Conservation (phyloP, 2,888 invertebrate species). For the Nemotelus nigrinus region DNA sequence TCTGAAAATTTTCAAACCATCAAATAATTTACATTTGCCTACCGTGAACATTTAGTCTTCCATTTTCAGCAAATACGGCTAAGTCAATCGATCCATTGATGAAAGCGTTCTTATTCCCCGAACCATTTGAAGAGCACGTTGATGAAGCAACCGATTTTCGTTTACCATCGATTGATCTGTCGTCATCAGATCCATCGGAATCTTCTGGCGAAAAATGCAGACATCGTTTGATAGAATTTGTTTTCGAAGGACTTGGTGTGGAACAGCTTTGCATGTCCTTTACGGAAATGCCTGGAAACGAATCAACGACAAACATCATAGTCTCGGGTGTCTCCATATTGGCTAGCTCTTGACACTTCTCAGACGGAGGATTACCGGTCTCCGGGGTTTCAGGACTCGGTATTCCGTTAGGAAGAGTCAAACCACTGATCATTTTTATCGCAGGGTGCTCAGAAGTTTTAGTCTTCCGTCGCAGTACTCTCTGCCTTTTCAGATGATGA, state of each 20-base stretch:
- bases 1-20: conserved; percentile 1
- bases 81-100: conserved; percentile 72
- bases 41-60: conserved; percentile 76
- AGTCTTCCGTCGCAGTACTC: conserved; percentile 59
- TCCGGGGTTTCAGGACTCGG: conserved; percentile 60
- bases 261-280: conserved; percentile 66
- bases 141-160: conserved; percentile 68
- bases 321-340: conserved; percentile 55
- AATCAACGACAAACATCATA: conserved; percentile 62
- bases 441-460: conserved; percentile 30
- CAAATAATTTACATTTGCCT: conserved; percentile 62
- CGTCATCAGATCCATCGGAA: conserved; percentile 65
- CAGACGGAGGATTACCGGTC: conserved; percentile 46
- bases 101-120: conserved; percentile 53
- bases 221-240: conserved; percentile 69
- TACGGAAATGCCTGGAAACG: conserved; percentile 46
- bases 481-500: conserved; percentile 60
- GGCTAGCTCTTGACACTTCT: conserved; percentile 50
- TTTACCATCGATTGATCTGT: conserved; percentile 64
- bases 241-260: conserved; percentile 63
- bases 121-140: conserved; percentile 52
- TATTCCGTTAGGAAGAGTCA: conserved; percentile 61
- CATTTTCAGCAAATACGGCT: conserved; percentile 69
- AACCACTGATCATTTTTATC: conserved; percentile 52
- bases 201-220: conserved; percentile 68